Base-by-base conservation (phyloP, 2,888 invertebrate species). In the Lepidocyrtinus sp. region DNA sequence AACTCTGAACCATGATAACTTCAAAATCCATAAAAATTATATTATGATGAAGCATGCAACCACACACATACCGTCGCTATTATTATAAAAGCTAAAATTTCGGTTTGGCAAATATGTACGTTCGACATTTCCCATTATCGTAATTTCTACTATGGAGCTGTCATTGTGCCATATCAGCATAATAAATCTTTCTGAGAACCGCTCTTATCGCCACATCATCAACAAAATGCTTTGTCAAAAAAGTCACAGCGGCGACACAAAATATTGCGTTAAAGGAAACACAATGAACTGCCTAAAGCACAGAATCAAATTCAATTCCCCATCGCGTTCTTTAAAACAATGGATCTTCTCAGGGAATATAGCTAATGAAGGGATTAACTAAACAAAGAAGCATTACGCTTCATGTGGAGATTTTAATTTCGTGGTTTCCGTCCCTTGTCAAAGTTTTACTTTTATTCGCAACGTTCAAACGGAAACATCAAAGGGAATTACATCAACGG, bases 161-260 rank as follows among this genome's bases (percentile, higher is more conserved):
- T 73, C 79, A 79, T 61, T 62, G 46, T 68, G 77, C 77, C 27
- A 27, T 68, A 72, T 78, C 77, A 78, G 46, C 72, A 46, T 36
- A 59, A 78, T 78, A 78, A 68, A 78, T 72, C 73, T 73, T 59
- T 22, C 26, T 36, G 24, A 50, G 50, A 50, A 50, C 50, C 50
- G 17, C 50, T 50, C 17, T 17, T 17, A 50, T 17, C n/a, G n/a
- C n/a, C n/a, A n/a, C 50, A 50, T 50, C 50, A 50, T 50, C 50
- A 50, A 50, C 50, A 50, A 50, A 50, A 50, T 50, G 50, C n/a
- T 50, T 50, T 63, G 62, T 45, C 19, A 26, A 36, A 21, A 17
- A 12, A 12, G 50, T n/a, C 12, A 50, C 12, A 50, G 17, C 36
- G 5, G 36, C 50, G 50, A 50, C 50, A 50, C n/a, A 50, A 50